Conservation (phyloP, 2,797 vertebrate genomes). For the Girardinus metallicus region DNA sequence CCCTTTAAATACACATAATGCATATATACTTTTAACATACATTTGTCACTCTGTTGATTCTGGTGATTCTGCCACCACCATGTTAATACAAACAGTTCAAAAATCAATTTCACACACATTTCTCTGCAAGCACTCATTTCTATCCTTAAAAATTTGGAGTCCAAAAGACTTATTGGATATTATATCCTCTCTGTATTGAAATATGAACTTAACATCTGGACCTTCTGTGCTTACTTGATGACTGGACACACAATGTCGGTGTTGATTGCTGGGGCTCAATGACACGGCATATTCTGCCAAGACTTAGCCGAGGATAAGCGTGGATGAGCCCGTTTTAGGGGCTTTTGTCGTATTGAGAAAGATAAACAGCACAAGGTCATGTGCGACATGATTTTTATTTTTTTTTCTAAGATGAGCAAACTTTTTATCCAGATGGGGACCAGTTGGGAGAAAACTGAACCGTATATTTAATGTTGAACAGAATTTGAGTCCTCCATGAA, state of each 20-base stretch:
- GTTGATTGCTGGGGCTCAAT: background rate
- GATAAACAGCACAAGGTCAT: background rate
- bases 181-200: background rate
- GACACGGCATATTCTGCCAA: background rate
- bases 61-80: background rate
- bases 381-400: background rate
- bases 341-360: constrained; percentile 16
- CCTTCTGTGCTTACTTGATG: background rate
- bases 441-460: constrained; percentile 4
- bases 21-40: background rate
- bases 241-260: background rate
- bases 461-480: background rate
- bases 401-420: background rate
- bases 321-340: constrained; percentile 2
- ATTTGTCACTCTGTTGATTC: background rate
- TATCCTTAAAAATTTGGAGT: background rate
- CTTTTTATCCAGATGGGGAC: constrained; percentile 6
- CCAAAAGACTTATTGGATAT: background rate
- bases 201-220: background rate
- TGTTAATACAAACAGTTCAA: background rate
- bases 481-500: constrained; percentile 11
- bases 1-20: background rate
- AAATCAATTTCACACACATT: background rate
- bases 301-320: background rate
- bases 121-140: background rate